A percentile compares a stretch with the other conserved stretches of the same genome.
phyloP scores from a whole-genome alignment of 2,113 vertebrate species.

The Ictalurus furcatus region DNA sequence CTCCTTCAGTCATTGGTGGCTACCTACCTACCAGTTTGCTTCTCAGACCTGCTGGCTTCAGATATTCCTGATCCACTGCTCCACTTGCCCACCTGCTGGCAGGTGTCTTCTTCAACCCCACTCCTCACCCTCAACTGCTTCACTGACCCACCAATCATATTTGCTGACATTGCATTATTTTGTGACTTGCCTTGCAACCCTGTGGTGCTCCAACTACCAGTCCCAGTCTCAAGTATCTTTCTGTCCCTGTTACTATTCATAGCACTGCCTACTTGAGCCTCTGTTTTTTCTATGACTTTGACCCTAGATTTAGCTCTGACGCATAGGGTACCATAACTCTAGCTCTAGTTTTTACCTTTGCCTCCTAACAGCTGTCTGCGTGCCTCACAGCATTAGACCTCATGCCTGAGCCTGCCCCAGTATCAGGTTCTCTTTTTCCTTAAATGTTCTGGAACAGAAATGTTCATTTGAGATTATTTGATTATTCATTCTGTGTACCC shows the following conservation, averaged over 20 bases:
- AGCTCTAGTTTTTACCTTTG: slow-evolving; percentile 17
- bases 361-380: background rate
- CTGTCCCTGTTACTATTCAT: background rate
- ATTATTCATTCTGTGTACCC: background rate
- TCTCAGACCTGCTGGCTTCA: background rate
- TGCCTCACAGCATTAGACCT: slow-evolving; percentile 8
- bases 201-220: background rate
- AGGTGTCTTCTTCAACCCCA: background rate
- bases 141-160: background rate
- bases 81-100: background rate
- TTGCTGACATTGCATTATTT: slow-evolving; percentile 1
- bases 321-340: background rate
- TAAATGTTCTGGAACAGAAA: background rate
- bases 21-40: background rate
- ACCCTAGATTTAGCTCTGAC: background rate
- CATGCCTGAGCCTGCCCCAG: background rate
- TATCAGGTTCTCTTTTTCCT: slow-evolving; percentile 12
- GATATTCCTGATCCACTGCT: background rate
- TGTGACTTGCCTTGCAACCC: background rate
- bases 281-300: background rate
- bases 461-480: background rate
- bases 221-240: background rate
- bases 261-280: background rate
- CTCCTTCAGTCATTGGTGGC: background rate
- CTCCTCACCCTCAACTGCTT: background rate